Conservation (phyloP, 1,140 invertebrate genomes). For the Drosophila quadrilineata region DNA sequence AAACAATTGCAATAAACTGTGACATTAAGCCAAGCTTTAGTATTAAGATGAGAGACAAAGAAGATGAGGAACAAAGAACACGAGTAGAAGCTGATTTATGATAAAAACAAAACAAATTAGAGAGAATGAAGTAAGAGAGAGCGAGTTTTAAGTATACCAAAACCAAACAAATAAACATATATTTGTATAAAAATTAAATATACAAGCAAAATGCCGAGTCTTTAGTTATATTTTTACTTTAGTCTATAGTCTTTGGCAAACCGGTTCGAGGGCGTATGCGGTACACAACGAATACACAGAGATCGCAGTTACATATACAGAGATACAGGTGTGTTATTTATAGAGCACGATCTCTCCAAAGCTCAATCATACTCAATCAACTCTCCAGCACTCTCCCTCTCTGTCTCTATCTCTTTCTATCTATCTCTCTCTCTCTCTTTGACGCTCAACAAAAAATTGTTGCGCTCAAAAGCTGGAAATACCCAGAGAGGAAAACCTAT, state of each 20-base stretch:
- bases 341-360: constrained; percentile 15
- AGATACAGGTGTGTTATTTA: constrained; percentile 43
- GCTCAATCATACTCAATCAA: constrained; percentile 1
- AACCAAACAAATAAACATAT: constrained; percentile 30
- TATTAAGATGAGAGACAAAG: constrained; percentile 10
- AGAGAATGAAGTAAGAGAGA: too few relatives aligned
- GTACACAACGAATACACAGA: too few relatives aligned
- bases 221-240: constrained; percentile 6
- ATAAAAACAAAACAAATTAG: not conserved
- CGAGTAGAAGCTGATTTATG: too few relatives aligned
- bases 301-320: too few relatives aligned
- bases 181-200: too few relatives aligned
- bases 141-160: too few relatives aligned
- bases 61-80: too few relatives aligned
- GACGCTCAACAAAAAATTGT: constrained; percentile 13
- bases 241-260: constrained; percentile 17
- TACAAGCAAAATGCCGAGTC: constrained; percentile 8
- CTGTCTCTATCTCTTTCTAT: not conserved
- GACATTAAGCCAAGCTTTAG: constrained; percentile 15
- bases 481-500: constrained; percentile 64
- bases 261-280: constrained; percentile 50
- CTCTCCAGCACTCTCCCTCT: too few relatives aligned
- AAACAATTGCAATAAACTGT: not conserved
- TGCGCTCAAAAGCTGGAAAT: constrained; percentile 71
- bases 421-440: not conserved